Percentiles rank a stretch among this genome's conserved stretches.
Conservation (phyloP, 2,888 invertebrate species). For the Caenorhabditis sp. region DNA sequence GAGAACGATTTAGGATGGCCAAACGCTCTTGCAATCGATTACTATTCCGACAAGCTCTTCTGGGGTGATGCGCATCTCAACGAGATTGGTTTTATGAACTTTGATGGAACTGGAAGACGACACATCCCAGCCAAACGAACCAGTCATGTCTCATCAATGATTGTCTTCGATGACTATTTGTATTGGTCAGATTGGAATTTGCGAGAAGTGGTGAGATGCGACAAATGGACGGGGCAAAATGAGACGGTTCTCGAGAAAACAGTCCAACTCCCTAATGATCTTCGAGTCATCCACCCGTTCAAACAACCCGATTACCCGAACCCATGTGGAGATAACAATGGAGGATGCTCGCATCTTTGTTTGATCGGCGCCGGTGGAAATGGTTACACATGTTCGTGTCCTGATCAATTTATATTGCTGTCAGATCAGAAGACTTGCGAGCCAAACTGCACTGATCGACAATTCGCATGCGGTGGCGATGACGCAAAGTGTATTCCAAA, state of each 20-base stretch:
- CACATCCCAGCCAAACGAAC: conserved; percentile 64
- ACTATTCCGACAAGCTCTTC: conserved; percentile 84
- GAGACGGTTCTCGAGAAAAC: conserved; percentile 67
- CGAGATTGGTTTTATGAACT: conserved; percentile 81
- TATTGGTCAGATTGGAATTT: conserved; percentile 99
- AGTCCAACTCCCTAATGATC: conserved; percentile 70
- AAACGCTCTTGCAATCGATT: conserved; percentile 94
- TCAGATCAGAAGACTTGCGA: conserved; percentile 59
- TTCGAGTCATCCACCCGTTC: conserved; percentile 66
- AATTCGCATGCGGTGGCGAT: conserved; percentile 80
- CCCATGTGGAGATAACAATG: conserved; percentile 90
- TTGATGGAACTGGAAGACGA: conserved; percentile 52
- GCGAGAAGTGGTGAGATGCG: conserved; percentile 84
- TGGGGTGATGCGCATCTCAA: conserved; percentile 98
- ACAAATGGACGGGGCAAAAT: conserved; percentile 82
- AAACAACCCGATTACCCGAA: conserved; percentile 83
- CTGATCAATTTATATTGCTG: conserved; percentile 86
- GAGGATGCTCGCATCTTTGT: conserved; percentile 94
- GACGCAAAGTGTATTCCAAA: conserved; percentile 80
- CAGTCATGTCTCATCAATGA: conserved; percentile 88
- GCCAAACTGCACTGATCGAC: conserved; percentile 87
- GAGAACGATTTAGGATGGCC: conserved; percentile 97
- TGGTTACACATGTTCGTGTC: conserved; percentile 85
- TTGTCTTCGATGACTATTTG: conserved; percentile 87
- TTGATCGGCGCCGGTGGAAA: conserved; percentile 77